Percentiles rank a stretch among this genome's conserved stretches.
These are phyloP conservation scores for Drosophila parabipectinata DNA, from an alignment of 1,140 invertebrate genomes.

Conservation along the genomic window DNA sequence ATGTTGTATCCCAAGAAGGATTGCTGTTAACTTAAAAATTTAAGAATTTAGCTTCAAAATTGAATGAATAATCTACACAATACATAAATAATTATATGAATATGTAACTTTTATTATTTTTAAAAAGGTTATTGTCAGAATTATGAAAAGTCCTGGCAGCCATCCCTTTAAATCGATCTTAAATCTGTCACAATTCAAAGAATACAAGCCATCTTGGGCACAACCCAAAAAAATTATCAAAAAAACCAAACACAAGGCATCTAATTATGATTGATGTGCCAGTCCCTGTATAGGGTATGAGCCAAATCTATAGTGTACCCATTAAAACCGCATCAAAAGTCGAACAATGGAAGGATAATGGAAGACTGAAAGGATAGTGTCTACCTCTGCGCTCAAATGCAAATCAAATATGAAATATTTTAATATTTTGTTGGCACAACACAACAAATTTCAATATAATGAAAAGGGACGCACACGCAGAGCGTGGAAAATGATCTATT, in stretches of 20 bases:
- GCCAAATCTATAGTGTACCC: constrained; percentile 47
- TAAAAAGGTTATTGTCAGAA: not conserved
- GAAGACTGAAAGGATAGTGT: constrained; percentile 20
- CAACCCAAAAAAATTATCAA: constrained; percentile 34
- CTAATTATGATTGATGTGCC: constrained; percentile 80
- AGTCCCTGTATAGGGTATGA: constrained; percentile 16
- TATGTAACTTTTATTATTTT: too few species aligned
- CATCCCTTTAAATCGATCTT: constrained; percentile 10
- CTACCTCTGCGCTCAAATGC: constrained; percentile 44
- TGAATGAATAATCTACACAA: too few species aligned
- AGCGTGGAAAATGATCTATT: constrained; percentile 82
- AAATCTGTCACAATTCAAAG: constrained; percentile 34
- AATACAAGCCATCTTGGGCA: constrained; percentile 31
- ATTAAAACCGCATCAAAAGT: constrained; percentile 77
- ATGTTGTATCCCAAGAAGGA: not conserved
- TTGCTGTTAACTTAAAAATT: not conserved
- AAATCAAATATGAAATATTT: constrained; percentile 83
- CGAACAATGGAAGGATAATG: constrained; percentile 44
- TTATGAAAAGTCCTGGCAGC: too few species aligned
- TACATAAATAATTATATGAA: too few species aligned
- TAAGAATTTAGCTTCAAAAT: too few species aligned
- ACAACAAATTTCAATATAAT: constrained; percentile 80
- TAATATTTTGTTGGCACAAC: constrained; percentile 83
- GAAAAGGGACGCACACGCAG: constrained; percentile 43
- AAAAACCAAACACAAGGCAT: constrained; percentile 60